phyloP scores from a whole-genome alignment of 2,888 invertebrate species.

The Cerastis rubricosa region DNA sequence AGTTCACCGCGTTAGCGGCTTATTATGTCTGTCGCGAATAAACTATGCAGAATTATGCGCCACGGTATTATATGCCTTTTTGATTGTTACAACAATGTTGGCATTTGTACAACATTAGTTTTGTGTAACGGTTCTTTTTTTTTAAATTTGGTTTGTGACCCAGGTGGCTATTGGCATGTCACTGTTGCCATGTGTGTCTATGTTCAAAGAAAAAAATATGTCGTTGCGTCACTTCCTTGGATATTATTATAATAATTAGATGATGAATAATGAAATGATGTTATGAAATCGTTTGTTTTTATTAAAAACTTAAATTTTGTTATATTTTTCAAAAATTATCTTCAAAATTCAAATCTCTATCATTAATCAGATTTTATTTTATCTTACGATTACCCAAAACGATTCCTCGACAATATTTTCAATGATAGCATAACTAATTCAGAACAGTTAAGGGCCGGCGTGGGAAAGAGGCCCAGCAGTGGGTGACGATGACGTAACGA shows the following conservation, averaged over 20 bases:
- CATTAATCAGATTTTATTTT: neutral
- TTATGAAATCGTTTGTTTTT: neutral
- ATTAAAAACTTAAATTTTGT: neutral
- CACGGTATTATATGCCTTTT: slow-evolving; percentile 50
- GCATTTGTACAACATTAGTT: slow-evolving; percentile 15
- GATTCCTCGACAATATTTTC: slow-evolving; percentile 18
- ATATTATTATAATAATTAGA: neutral
- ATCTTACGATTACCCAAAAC: slow-evolving; percentile 10
- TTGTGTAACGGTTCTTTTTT: slow-evolving; percentile 21
- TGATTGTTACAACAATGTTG: slow-evolving; percentile 48
- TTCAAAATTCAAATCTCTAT: neutral
- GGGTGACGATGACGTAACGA: slow-evolving; percentile 63
- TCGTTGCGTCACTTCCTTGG: neutral
- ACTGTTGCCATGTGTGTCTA: neutral
- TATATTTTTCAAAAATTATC: neutral
- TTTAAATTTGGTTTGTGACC: neutral
- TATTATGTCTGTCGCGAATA: slow-evolving; percentile 76
- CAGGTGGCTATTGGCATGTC: slow-evolving; percentile 3
- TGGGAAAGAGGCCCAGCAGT: slow-evolving; percentile 64
- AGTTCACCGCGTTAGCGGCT: slow-evolving; percentile 78
- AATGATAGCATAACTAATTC: slow-evolving; percentile 42
- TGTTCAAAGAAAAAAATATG: neutral
- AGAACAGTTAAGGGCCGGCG: slow-evolving; percentile 55
- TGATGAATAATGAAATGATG: too few species aligned
- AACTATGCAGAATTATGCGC: slow-evolving; percentile 66